Conservation (phyloP, 2,113 vertebrate species). For the Psittacus erithacus region DNA sequence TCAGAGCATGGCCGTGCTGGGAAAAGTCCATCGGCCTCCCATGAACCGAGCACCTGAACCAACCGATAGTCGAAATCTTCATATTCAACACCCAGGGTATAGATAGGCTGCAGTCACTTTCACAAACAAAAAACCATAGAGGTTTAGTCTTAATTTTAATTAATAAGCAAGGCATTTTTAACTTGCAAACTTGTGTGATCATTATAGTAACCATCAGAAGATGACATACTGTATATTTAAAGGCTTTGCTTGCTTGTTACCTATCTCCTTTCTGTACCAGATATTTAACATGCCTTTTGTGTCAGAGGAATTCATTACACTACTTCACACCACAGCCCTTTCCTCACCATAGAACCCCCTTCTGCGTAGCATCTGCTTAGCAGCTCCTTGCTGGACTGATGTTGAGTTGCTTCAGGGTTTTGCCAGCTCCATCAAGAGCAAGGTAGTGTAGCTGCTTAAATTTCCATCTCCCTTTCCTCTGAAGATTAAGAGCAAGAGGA, state of each 20-base stretch:
- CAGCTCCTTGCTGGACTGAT: conserved; percentile 23
- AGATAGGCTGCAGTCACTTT: conserved; percentile 90
- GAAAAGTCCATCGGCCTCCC: conserved; percentile 93
- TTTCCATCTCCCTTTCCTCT: conserved; percentile 50
- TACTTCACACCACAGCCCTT: conserved; percentile 24
- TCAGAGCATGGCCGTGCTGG: conserved; percentile 93
- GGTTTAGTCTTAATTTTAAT: conserved; percentile 81
- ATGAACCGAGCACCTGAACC: conserved; percentile 89
- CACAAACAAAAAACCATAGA: conserved; percentile 55
- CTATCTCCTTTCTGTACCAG: conserved; percentile 23
- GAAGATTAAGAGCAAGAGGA: conserved; percentile 55
- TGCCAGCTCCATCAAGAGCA: background rate
- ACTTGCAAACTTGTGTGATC: conserved; percentile 81
- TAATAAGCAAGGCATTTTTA: conserved; percentile 78
- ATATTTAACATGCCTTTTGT: conserved; percentile 47
- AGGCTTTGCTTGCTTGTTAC: conserved; percentile 37
- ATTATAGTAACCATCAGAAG: conserved; percentile 64
- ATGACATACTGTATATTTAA: conserved; percentile 32
- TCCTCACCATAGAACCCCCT: background rate
- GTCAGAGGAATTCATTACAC: conserved; percentile 44
- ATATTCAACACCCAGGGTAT: conserved; percentile 98
- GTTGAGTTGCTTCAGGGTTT: conserved; percentile 40
- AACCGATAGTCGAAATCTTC: conserved; percentile 89
- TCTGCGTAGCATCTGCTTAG: conserved; percentile 16
- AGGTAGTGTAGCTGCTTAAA: conserved; percentile 11